Percentiles rank a stretch among this genome's conserved stretches.
These are phyloP conservation scores for Rhinopomastus cyanomelas DNA, from an alignment of 2,113 vertebrate species.

Conservation along the genomic window DNA sequence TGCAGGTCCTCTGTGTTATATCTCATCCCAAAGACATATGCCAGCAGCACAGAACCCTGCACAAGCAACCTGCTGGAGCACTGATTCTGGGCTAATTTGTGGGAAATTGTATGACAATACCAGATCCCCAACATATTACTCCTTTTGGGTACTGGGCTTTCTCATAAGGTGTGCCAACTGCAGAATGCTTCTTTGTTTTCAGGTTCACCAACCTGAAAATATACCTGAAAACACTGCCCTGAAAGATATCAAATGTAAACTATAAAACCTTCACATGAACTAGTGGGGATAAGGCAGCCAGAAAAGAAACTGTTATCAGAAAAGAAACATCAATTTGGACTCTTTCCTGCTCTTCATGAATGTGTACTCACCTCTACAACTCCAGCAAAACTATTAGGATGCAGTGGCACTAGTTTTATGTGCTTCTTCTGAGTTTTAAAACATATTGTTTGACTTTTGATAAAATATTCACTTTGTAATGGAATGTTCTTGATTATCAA, in stretches of 20 bases:
- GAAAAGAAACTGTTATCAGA: not conserved
- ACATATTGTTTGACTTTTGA: slow-evolving; percentile 60
- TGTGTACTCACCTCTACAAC: not conserved
- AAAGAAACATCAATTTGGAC: not conserved
- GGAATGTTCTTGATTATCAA: slow-evolving; percentile 48
- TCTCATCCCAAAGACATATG: not conserved
- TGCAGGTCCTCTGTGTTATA: slow-evolving; percentile 42
- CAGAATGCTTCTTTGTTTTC: not conserved
- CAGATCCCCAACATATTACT: not conserved
- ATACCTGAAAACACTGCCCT: not conserved
- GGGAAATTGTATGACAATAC: not conserved
- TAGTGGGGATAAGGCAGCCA: not conserved
- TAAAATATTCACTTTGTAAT: slow-evolving; percentile 63
- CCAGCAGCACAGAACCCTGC: not conserved
- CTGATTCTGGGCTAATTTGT: not conserved
- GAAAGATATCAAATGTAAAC: not conserved
- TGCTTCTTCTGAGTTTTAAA: slow-evolving; percentile 52
- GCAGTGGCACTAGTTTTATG: slow-evolving; percentile 30
- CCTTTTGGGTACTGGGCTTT: not conserved
- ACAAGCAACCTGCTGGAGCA: not conserved
- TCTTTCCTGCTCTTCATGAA: not conserved
- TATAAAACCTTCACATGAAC: not conserved
- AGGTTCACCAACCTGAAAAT: not conserved
- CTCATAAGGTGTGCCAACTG: not conserved
- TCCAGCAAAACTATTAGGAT: slow-evolving; percentile 19